Conservation (phyloP, 2,113 vertebrate species). For the Mastomys natalensis region DNA sequence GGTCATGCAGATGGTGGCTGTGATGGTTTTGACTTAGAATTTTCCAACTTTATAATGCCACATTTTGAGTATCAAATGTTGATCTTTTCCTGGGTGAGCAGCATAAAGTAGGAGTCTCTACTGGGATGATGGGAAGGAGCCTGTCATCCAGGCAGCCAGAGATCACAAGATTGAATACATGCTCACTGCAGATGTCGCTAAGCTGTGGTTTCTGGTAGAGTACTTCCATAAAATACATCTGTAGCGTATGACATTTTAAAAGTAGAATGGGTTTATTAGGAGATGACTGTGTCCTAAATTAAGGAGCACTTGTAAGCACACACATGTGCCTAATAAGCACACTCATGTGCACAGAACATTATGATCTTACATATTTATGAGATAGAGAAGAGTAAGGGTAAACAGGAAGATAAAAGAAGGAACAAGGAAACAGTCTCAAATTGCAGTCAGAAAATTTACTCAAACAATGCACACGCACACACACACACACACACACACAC, state of each 20-base stretch:
- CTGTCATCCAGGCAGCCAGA: too few species aligned
- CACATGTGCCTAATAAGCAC: background rate
- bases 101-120: background rate
- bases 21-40: background rate
- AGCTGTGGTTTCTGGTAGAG: background rate
- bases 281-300: background rate
- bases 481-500: background rate
- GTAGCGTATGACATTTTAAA: background rate
- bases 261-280: background rate
- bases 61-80: background rate
- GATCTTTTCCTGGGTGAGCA: background rate
- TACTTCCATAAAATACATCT: background rate
- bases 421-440: background rate
- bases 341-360: background rate
- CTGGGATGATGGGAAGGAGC: background rate
- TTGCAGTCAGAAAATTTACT: background rate
- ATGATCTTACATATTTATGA: background rate
- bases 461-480: background rate
- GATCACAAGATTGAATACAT: background rate
- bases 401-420: background rate
- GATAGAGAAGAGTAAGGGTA: background rate
- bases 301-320: background rate
- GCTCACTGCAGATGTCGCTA: background rate
- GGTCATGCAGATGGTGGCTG: background rate
- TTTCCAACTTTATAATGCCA: background rate